A percentile compares a stretch with the other conserved stretches of the same genome.
Conservation (phyloP, 2,888 invertebrate genomes). For the Bhutanitis thaidina region DNA sequence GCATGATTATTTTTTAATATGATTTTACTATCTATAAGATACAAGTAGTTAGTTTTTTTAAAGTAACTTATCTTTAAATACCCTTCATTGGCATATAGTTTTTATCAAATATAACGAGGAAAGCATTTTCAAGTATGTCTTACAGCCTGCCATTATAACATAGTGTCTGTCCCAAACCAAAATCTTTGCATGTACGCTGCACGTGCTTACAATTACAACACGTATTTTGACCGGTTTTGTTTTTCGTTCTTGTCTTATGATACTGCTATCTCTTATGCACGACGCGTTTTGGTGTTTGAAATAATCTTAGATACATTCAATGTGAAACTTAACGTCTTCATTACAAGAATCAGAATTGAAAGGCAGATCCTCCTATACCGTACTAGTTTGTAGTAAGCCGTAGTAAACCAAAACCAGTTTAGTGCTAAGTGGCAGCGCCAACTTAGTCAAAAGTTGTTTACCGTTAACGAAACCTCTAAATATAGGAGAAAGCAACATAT, state of each 20-base stretch:
- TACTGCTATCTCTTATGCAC: slow-evolving; percentile 35
- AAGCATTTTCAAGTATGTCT: too few relatives aligned
- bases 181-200: slow-evolving; percentile 4
- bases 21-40: too few relatives aligned
- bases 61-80: too few relatives aligned
- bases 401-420: slow-evolving; percentile 72
- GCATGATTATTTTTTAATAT: too few relatives aligned
- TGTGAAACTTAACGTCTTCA: not conserved
- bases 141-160: not conserved
- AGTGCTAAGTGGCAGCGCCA: slow-evolving; percentile 57
- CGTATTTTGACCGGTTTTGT: slow-evolving; percentile 48
- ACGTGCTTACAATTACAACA: slow-evolving; percentile 32
- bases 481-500: slow-evolving; percentile 35
- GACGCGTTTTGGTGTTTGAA: slow-evolving; percentile 24
- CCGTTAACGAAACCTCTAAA: slow-evolving; percentile 57
- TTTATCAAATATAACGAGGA: too few relatives aligned
- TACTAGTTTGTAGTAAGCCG: slow-evolving; percentile 55
- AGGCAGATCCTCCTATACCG: slow-evolving; percentile 4
- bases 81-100: too few relatives aligned
- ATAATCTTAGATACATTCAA: not conserved
- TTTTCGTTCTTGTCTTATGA: slow-evolving; percentile 28
- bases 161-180: not conserved
- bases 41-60: too few relatives aligned
- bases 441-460: slow-evolving; percentile 56
- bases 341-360: slow-evolving; percentile 7